Evolutionary conservation across 1,140 invertebrate species (phyloP).

Genomic region (Myzus persicae): DNA sequence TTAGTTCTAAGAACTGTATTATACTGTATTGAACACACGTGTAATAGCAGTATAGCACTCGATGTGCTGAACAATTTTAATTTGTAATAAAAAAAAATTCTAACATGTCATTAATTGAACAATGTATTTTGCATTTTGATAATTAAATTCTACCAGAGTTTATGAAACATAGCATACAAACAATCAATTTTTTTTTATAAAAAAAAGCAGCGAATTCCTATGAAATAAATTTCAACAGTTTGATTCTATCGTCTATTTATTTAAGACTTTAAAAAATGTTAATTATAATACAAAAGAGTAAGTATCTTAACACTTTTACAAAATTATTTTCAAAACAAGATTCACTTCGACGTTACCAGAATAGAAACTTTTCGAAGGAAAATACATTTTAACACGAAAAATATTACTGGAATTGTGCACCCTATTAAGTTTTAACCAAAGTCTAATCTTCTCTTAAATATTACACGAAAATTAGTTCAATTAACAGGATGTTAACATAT

Average conservation of each 20-base stretch:
- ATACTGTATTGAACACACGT: too few relatives aligned
- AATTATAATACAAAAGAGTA: neutral
- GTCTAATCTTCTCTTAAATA: conserved; percentile 12
- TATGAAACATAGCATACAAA: neutral
- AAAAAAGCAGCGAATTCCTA: neutral
- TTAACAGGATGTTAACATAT: neutral
- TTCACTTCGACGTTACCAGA: neutral
- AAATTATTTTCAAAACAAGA: neutral
- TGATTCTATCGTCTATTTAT: neutral
- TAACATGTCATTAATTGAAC: neutral
- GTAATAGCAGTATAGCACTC: too few relatives aligned
- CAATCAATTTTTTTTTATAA: neutral
- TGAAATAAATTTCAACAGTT: neutral
- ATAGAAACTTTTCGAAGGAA: neutral
- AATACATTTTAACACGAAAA: neutral
- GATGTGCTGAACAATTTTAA: too few relatives aligned
- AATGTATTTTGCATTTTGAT: neutral
- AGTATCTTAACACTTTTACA: neutral
- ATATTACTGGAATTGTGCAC: neutral
- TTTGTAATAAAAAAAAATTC: too few relatives aligned
- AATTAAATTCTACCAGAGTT: neutral
- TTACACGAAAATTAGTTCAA: neutral
- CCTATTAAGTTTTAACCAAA: neutral
- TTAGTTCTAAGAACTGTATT: too few relatives aligned
- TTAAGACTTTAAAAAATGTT: neutral